These are phyloP conservation scores for Hyalella azteca DNA, from an alignment of 2,888 invertebrate genomes.

Conservation along the genomic window DNA sequence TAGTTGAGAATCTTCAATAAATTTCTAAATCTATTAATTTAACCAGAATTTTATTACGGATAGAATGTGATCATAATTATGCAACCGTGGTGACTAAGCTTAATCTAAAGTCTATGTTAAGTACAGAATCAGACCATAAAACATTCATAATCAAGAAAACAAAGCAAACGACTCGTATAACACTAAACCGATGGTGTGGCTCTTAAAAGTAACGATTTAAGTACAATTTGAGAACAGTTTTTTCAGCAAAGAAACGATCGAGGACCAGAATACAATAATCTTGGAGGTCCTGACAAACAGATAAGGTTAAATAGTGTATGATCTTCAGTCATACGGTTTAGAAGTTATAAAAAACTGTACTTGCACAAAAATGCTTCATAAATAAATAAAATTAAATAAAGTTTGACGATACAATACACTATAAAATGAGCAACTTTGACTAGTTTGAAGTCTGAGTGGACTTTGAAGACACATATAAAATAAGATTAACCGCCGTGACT, in stretches of 20 bases:
- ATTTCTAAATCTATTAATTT: too few species aligned
- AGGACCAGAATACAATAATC: too few species aligned
- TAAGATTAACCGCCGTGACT: too few species aligned
- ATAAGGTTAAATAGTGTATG: too few species aligned
- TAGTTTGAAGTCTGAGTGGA: background rate
- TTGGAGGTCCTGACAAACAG: too few species aligned
- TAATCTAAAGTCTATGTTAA: background rate
- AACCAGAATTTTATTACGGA: too few species aligned
- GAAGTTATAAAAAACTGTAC: too few species aligned
- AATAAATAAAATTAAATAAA: constrained; percentile 1
- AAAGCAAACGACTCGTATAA: constrained; percentile 9
- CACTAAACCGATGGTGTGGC: constrained; percentile 7
- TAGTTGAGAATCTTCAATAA: too few species aligned
- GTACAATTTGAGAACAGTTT: constrained; percentile 31
- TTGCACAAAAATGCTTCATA: background rate
- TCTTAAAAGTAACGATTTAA: background rate
- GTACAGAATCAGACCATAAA: constrained; percentile 29
- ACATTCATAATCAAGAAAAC: constrained; percentile 20
- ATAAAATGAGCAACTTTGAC: constrained; percentile 17
- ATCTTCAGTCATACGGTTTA: too few species aligned
- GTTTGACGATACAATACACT: background rate
- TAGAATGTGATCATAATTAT: background rate
- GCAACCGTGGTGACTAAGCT: background rate
- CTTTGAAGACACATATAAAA: too few species aligned
- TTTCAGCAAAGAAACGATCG: too few species aligned